Base-by-base conservation (phyloP, 2,888 invertebrate species). In the Lampropteryx suffumata region DNA sequence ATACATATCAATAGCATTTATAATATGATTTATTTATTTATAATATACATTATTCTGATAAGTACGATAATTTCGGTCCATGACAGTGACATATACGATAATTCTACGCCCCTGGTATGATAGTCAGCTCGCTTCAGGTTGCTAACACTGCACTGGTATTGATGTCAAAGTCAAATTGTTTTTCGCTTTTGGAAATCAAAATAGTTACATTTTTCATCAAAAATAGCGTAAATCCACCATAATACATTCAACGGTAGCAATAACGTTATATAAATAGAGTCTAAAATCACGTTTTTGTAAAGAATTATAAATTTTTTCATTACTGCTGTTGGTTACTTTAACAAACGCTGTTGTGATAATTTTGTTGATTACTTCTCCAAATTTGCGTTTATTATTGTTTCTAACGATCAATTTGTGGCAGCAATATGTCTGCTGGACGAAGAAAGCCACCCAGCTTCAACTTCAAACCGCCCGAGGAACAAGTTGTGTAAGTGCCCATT, bases 371-470 rank as follows among this genome's bases (percentile, higher is more conserved):
- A 55, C 60, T 54, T 57, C 55, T 48, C 51, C 36, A 53, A 39
- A 54, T 52, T 64, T 61, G 17, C 11, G 9, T 50, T 47, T 51
- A 47, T 34, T 35, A 9, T 12, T 27, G 29, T 37, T 32, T 9
- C 37, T 39, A 45, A 13, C 40, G 42, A 48, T 56, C 34, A 42
- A 42, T 53, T 45, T 57, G 55, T 57, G 48, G 49, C 43, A 49
- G 56, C 47, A 61, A 64, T 49, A 89, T 89, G 89, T 84, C 89
- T 50, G 76, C 74, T 55, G 71, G 79, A 51, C 71, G 79, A 62
- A 84, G 75, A 70, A 84, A 82, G 71, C 76, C 71, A 40, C 79
- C 82, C 29, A 76, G 82, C 36, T 82, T 88, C 43, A 79, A 68
- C 57, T 79, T 89, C 41, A 76, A 76, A 56, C 73, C 76, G 1